A percentile compares a stretch with the other conserved stretches of the same genome.
These are phyloP conservation scores for Ciconia stormi DNA, from an alignment of 2,113 vertebrate species.

Conservation along the genomic window DNA sequence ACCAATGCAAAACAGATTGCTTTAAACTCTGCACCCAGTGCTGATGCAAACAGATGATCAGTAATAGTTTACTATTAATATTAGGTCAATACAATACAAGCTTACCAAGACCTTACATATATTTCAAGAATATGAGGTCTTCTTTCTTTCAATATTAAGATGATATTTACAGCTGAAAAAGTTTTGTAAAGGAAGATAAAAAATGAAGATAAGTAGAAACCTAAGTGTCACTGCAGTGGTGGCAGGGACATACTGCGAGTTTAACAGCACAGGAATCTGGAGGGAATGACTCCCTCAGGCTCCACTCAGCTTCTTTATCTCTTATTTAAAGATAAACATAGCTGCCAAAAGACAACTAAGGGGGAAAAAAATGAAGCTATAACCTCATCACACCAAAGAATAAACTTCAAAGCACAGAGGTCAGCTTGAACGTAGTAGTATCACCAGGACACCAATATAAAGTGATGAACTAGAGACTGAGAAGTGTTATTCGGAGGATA, in stretches of 20 bases:
- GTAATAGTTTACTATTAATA: not conserved
- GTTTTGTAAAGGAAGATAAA: not conserved
- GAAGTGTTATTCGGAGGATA: not conserved
- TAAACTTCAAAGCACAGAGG: not conserved
- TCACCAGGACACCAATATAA: not conserved
- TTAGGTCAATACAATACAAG: not conserved
- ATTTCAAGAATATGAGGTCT: not conserved
- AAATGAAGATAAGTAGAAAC: not conserved
- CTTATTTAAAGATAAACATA: not conserved
- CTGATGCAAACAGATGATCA: not conserved
- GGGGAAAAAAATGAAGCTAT: not conserved
- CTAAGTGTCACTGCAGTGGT: not conserved
- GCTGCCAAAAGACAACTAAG: not conserved
- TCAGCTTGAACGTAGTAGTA: not conserved
- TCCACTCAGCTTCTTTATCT: not conserved
- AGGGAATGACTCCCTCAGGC: not conserved
- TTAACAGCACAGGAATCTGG: not conserved
- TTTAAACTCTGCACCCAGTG: not conserved
- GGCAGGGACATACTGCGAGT: rapidly evolving
- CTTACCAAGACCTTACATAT: not conserved
- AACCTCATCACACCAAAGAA: not conserved
- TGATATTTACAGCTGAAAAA: not conserved
- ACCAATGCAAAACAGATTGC: not conserved
- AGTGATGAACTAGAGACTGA: not conserved
- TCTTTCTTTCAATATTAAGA: not conserved